phyloP scores from a whole-genome alignment of 2,888 invertebrate species.

The Leucoma salicis region DNA sequence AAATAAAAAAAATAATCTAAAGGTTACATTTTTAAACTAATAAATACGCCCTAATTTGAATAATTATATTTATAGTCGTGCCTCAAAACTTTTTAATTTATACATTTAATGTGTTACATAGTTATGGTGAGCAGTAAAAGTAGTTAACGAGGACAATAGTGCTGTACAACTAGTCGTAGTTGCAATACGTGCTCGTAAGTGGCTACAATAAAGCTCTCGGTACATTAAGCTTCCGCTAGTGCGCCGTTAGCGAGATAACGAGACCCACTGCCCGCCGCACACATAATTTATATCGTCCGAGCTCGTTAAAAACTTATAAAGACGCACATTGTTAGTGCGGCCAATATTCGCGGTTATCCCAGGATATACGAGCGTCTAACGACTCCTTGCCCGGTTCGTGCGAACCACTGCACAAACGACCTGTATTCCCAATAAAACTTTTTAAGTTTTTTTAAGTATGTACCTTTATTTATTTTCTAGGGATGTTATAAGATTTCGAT shows the following conservation, averaged over 20 bases:
- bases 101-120: conserved; percentile 1
- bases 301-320: conserved; percentile 83
- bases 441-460: neutral
- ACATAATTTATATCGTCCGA: conserved; percentile 81
- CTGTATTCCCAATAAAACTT: conserved; percentile 32
- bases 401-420: conserved; percentile 58
- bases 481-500: too few species aligned
- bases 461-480: too few species aligned
- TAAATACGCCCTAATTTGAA: too few species aligned
- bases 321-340: conserved; percentile 81
- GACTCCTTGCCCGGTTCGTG: conserved; percentile 52
- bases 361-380: conserved; percentile 73
- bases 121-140: conserved; percentile 14
- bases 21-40: too few species aligned
- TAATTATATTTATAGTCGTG: neutral
- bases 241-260: conserved; percentile 80
- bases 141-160: conserved; percentile 35
- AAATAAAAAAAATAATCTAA: too few species aligned
- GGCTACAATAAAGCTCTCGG: conserved; percentile 80
- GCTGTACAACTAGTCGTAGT: conserved; percentile 40
- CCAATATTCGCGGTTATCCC: conserved; percentile 77
- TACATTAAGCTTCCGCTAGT: conserved; percentile 80
- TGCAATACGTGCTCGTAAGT: conserved; percentile 62
- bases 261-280: conserved; percentile 76
- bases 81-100: neutral